Evolutionary conservation across 2,113 vertebrate genomes (phyloP).

Genomic region (Reinhardtius hippoglossoides): DNA sequence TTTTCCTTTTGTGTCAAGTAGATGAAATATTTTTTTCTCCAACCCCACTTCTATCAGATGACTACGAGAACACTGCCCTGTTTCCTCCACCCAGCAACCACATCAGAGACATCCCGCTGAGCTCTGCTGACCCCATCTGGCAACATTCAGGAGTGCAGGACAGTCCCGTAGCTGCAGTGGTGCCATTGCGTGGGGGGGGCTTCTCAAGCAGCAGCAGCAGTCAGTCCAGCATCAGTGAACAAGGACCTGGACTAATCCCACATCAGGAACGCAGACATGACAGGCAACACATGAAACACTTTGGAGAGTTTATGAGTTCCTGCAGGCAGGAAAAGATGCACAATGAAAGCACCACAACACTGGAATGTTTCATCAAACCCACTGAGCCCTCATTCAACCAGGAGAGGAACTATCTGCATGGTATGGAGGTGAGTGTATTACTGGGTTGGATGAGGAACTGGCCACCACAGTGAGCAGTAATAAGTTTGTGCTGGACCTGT

Average conservation of each 20-base stretch:
- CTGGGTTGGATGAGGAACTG: neutral
- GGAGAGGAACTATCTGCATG: slow-evolving; percentile 83
- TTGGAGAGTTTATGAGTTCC: slow-evolving; percentile 68
- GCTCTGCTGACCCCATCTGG: slow-evolving; percentile 62
- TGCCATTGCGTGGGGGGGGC: slow-evolving; percentile 61
- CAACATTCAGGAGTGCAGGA: slow-evolving; percentile 73
- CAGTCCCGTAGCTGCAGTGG: slow-evolving; percentile 54
- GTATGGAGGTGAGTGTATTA: slow-evolving; percentile 80
- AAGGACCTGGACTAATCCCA: slow-evolving; percentile 51
- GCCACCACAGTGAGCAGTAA: neutral
- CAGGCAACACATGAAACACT: slow-evolving; percentile 77
- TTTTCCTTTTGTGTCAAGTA: neutral
- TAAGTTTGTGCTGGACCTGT: too few species aligned
- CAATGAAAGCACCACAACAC: slow-evolving; percentile 64
- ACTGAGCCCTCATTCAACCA: slow-evolving; percentile 64
- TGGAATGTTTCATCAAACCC: slow-evolving; percentile 57
- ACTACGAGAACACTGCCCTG: slow-evolving; percentile 68
- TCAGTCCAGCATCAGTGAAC: slow-evolving; percentile 39
- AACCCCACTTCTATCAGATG: slow-evolving; percentile 60
- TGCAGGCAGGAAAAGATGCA: slow-evolving; percentile 35
- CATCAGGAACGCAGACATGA: slow-evolving; percentile 78
- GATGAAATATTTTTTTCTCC: neutral
- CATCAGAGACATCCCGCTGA: slow-evolving; percentile 3
- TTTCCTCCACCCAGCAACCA: slow-evolving; percentile 20
- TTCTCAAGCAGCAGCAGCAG: slow-evolving; percentile 71